Base-by-base conservation (phyloP, 2,888 invertebrate species). In the Brenthis ino region DNA sequence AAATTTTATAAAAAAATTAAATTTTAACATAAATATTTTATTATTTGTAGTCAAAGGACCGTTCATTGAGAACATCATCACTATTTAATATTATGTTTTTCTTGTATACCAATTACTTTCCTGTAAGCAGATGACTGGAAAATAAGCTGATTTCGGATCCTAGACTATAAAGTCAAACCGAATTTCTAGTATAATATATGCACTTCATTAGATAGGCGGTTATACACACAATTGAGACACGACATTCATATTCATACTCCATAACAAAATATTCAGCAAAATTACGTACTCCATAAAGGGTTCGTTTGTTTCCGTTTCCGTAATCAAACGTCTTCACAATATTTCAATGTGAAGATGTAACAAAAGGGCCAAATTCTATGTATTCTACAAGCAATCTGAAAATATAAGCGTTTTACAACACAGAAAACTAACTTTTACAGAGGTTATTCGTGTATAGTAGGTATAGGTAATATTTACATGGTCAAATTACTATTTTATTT, bases 261-360 rank as follows among this genome's bases (percentile, higher is more conserved):
- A 67, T 67, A 66, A 67, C 68, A 64, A 64, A 76, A 72, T 73
- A 74, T 70, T 67, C 68, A 60, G 57, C 66, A 57, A 70, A 72
- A 76, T 76, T 73, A 72, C 71, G 69, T 72, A 76, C 73, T 74
- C 78, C 57, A 53, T 54, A 68, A 68, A 60, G 71, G 71, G 70
- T 72, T 53, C 64, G 51, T 61, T 54, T 61, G 72, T 73, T 77
- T 76, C 76, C 77, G 78, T 68, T 75, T 74, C 69, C 64, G 77
- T 77, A 80, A 79, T 80, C 78, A 80, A 79, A 79, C 76, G 75
- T 76, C 75, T 70, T 72, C 69, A 70, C 68, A 63, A 72, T 71
- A 70, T 76, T 74, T 76, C 70, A 60, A 63, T 65, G 66, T 73
- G 74, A 74, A 75, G 74, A 24, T 20, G 50, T 63, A 33, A 55